These are phyloP conservation scores for Zaprionus vittiger DNA, from an alignment of 1,140 invertebrate genomes.

Conservation along the genomic window DNA sequence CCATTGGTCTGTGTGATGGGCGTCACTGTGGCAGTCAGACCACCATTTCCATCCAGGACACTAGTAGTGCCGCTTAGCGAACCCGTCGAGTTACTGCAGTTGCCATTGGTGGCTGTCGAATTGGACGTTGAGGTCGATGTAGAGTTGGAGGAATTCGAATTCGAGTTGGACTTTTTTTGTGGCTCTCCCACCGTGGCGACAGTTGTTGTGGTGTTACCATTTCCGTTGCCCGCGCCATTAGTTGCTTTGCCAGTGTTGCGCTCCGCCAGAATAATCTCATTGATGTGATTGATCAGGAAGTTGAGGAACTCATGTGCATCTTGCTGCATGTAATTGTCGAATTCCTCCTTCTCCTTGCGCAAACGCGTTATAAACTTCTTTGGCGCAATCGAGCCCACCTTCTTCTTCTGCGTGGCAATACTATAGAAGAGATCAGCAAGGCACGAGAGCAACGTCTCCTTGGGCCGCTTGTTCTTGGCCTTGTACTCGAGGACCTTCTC, in stretches of 20 bases:
- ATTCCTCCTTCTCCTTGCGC: constrained; percentile 99
- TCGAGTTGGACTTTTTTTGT: constrained; percentile 66
- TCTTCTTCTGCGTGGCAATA: constrained; percentile 99
- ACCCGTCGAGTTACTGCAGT: constrained; percentile 84
- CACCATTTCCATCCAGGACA: constrained; percentile 61
- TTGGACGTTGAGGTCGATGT: constrained; percentile 75
- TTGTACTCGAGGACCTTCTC: constrained; percentile 99
- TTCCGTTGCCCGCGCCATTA: constrained; percentile 84
- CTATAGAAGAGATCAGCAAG: constrained; percentile 99
- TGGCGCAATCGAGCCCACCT: constrained; percentile 99
- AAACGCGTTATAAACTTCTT: constrained; percentile 99
- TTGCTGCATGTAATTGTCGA: constrained; percentile 99
- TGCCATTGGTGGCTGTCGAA: constrained; percentile 84
- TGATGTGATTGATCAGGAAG: constrained; percentile 98
- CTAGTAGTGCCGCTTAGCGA: constrained; percentile 69
- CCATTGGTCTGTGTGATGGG: constrained; percentile 59
- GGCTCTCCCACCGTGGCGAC: constrained; percentile 41
- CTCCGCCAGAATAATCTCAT: constrained; percentile 96
- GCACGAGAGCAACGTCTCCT: constrained; percentile 98
- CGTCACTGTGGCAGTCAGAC: constrained; percentile 64
- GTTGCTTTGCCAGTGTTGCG: constrained; percentile 87
- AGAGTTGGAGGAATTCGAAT: constrained; percentile 75
- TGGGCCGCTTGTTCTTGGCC: constrained; percentile 98
- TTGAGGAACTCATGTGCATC: constrained; percentile 99
- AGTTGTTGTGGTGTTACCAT: constrained; percentile 45